phyloP scores from a whole-genome alignment of 2,888 invertebrate species.

The Andrena praecox region DNA sequence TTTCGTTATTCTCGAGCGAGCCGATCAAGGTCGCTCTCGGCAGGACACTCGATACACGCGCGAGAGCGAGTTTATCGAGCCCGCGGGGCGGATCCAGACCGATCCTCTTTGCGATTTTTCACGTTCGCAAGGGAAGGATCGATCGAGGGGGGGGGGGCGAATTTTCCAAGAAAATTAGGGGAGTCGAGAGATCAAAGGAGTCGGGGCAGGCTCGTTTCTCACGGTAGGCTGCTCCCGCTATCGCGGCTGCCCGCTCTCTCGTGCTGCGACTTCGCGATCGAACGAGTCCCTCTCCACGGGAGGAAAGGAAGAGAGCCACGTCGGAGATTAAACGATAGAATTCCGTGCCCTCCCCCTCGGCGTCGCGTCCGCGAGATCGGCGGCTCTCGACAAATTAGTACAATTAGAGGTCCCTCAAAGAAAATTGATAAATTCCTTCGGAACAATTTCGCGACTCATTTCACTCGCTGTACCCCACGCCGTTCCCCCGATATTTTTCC shows the following conservation, averaged over 20 bases:
- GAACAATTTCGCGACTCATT: constrained; percentile 85
- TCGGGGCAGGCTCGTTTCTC: constrained; percentile 60
- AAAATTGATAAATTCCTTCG: constrained; percentile 85
- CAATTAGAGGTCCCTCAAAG: constrained; percentile 85
- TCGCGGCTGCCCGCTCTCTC: constrained; percentile 32
- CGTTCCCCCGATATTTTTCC: constrained; percentile 37
- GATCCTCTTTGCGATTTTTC: neutral
- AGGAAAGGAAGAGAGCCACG: constrained; percentile 20
- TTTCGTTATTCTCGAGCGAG: constrained; percentile 37
- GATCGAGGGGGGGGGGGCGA: constrained; percentile 1
- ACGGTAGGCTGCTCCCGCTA: constrained; percentile 71
- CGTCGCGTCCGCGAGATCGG: constrained; percentile 61
- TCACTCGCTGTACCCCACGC: constrained; percentile 75
- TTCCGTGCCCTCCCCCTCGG: constrained; percentile 72
- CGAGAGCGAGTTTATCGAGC: constrained; percentile 4
- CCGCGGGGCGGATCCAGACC: neutral
- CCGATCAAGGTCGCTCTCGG: constrained; percentile 29
- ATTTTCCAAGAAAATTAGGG: constrained; percentile 43
- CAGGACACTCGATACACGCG: constrained; percentile 1
- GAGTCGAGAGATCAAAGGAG: constrained; percentile 51
- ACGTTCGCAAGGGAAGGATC: neutral
- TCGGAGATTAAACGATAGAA: constrained; percentile 83
- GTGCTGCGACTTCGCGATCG: constrained; percentile 47
- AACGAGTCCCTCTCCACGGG: constrained; percentile 3
- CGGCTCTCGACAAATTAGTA: constrained; percentile 84